Base-by-base conservation (phyloP, 2,113 vertebrate genomes). In the Zosterops pallidus region DNA sequence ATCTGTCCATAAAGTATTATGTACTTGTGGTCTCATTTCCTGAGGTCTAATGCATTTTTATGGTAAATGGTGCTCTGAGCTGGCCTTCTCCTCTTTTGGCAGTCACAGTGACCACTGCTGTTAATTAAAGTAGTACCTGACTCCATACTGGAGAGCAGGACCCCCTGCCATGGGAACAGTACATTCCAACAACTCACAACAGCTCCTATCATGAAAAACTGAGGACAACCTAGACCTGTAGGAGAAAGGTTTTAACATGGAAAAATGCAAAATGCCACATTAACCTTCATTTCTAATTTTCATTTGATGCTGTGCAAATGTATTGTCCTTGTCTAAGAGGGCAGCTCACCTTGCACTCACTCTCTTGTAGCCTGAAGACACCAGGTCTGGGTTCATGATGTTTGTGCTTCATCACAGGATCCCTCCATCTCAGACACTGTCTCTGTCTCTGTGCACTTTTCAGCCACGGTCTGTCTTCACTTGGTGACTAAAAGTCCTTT, bases 11-110 rank as follows among this genome's bases (percentile, higher is more conserved):
- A 78, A 96, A 95, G 60, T 90, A 88, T 88, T 85, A 90, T 67
- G 68, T 77, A 83, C 75, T 92, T 86, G 60, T 76, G 72, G 83
- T 68, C 85, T 20, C 72, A 78, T 90, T 97, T 96, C 79, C 85
- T 92, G 76, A 81, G 56, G 55, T 70, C 33, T 90, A 74, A 77
- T 93, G 77, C 65, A 71, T 83, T 94, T 90, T 94, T 86, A 53
- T 96, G 76, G 78, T 81, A 39, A 90, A 86, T 55, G 68, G 26
- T 88, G 20, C 47, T 85, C 47, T 86, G 70, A 77, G 59, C 55
- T 88, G 76, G 33, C 55, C 76, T 69, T 33, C 42, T 72, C n/a
- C 75, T 13, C 39, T 71, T 86, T 68, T 21, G 14, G 64, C 71
- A 86, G 64, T 53, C 56, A 56, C 68, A 68, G 37, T 3, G 23